Evolutionary conservation across 2,888 invertebrate species (phyloP).

Genomic region (Entomobrya proxima): DNA sequence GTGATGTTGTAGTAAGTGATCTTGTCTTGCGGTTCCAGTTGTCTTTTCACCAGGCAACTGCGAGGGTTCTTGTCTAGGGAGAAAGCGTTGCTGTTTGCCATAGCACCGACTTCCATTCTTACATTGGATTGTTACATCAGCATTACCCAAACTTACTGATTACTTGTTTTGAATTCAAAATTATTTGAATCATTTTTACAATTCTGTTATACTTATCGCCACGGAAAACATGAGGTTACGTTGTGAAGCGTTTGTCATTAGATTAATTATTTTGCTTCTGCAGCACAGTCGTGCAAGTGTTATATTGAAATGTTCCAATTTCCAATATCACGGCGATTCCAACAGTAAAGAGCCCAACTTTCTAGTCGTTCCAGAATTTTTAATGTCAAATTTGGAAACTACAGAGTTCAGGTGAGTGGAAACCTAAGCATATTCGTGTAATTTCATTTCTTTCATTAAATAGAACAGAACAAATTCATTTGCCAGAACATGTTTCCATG

Average conservation of each 20-base stretch:
- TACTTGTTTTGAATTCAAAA: no score
- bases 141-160: no score
- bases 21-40: conserved; percentile 22
- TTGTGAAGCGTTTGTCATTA: no score
- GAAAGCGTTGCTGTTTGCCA: not conserved
- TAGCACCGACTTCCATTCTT: not conserved
- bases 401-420: conserved; percentile 37
- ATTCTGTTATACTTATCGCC: no score
- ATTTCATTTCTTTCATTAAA: no score
- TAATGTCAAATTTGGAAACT: conserved; percentile 41
- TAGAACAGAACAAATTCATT: not conserved
- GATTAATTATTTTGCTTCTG: no score
- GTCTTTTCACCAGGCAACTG: conserved; percentile 18
- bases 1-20: not conserved
- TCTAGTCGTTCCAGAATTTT: conserved; percentile 24
- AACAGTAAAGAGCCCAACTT: not conserved
- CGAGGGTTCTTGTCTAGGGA: not conserved
- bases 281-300: no score
- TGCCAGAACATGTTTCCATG: no score
- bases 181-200: no score
- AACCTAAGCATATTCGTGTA: not conserved
- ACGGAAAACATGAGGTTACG: no score
- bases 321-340: not conserved
- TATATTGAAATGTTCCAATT: conserved; percentile 6
- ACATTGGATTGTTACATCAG: no score